Conservation (phyloP, 1,140 invertebrate genomes). For the Pararge aegeria region DNA sequence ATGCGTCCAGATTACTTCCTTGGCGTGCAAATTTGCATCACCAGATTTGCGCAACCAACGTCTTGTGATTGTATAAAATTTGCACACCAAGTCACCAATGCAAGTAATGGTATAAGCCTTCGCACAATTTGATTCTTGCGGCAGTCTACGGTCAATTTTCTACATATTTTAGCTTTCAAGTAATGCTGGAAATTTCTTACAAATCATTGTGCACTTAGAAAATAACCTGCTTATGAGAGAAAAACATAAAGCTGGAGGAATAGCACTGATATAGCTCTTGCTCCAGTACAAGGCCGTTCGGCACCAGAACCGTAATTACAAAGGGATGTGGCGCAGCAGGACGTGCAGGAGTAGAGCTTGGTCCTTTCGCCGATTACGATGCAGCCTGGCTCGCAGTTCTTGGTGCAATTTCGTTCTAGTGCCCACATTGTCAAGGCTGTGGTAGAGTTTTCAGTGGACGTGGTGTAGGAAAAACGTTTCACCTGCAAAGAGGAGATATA, state of each 20-base stretch:
- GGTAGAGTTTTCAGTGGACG: constrained; percentile 89
- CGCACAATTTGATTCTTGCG: too few species aligned
- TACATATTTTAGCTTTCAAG: background rate
- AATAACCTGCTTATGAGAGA: background rate
- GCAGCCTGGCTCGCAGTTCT: constrained; percentile 90
- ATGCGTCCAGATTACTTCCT: too few species aligned
- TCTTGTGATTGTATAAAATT: too few species aligned
- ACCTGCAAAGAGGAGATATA: constrained; percentile 83
- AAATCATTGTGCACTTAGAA: background rate
- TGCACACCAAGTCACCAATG: too few species aligned
- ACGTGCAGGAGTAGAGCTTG: constrained; percentile 90
- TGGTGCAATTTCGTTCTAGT: constrained; percentile 89
- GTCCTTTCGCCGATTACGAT: constrained; percentile 92
- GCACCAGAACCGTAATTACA: constrained; percentile 87
- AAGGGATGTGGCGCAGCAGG: constrained; percentile 88
- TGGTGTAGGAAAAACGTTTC: constrained; percentile 90
- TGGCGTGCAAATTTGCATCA: too few species aligned
- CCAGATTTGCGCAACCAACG: too few species aligned
- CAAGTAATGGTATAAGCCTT: too few species aligned
- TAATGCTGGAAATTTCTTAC: background rate
- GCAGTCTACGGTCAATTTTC: too few species aligned
- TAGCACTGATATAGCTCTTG: background rate
- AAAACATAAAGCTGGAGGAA: background rate
- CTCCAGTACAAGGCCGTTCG: background rate
- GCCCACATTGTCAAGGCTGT: constrained; percentile 88